These are phyloP conservation scores for Aspidiotus destructor DNA, from an alignment of 2,888 invertebrate species.

Conservation along the genomic window DNA sequence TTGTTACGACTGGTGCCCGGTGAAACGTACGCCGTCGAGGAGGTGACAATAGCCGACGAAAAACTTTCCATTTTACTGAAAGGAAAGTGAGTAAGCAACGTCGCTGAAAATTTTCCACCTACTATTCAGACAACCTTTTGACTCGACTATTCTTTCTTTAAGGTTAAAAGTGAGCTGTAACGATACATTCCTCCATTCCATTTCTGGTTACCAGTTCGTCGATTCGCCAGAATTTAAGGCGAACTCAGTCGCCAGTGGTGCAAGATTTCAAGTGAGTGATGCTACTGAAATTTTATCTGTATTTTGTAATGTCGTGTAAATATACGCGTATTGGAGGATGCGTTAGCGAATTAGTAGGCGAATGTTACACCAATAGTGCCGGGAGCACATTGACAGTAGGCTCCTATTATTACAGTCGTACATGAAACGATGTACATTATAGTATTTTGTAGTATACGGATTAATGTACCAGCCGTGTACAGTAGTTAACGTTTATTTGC, in stretches of 20 bases:
- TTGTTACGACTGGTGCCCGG: constrained; percentile 61
- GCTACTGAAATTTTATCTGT: neutral
- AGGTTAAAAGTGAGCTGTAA: constrained; percentile 74
- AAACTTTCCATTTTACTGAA: constrained; percentile 67
- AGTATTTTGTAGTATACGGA: too few relatives aligned
- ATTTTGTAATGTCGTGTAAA: too few relatives aligned
- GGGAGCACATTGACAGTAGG: too few relatives aligned
- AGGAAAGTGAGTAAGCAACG: constrained; percentile 59
- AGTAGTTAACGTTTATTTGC: constrained; percentile 36
- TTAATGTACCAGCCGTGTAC: too few relatives aligned
- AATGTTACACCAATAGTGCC: too few relatives aligned
- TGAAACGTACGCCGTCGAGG: constrained; percentile 70
- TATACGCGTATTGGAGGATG: too few relatives aligned
- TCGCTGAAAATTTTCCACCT: neutral
- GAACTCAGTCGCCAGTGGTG: constrained; percentile 64
- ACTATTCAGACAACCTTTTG: neutral
- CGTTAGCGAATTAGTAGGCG: too few relatives aligned
- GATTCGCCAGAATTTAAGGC: constrained; percentile 87
- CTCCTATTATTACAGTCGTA: too few relatives aligned
- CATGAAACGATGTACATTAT: too few relatives aligned
- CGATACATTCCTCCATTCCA: constrained; percentile 69
- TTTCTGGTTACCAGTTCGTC: constrained; percentile 70
- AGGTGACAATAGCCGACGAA: constrained; percentile 66
- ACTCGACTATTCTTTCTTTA: too few relatives aligned
- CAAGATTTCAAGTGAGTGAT: constrained; percentile 59